Conservation (phyloP, 2,797 vertebrate species). For the Poeciliopsis turneri region DNA sequence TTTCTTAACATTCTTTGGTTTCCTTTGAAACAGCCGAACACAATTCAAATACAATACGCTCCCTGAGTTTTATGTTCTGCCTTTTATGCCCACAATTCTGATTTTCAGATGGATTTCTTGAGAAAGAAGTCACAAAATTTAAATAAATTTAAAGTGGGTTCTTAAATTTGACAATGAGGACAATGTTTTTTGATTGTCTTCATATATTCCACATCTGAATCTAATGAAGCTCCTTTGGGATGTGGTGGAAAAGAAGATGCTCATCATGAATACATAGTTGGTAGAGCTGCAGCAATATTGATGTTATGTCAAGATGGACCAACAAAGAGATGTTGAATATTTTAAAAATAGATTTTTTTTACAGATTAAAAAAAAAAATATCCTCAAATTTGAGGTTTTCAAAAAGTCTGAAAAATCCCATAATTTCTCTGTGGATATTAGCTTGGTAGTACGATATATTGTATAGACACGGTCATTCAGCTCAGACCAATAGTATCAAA, state of each 20-base stretch:
- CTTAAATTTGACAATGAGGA: not conserved
- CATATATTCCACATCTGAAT: not conserved
- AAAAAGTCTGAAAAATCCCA: not conserved
- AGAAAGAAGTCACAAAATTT: not conserved
- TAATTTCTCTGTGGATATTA: not conserved
- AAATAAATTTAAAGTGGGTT: not conserved
- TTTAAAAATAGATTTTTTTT: not conserved
- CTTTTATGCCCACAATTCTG: not conserved
- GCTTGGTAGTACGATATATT: not conserved
- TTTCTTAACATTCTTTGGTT: not conserved
- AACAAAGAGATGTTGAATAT: not conserved
- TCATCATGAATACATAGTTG: not conserved
- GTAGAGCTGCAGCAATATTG: not conserved
- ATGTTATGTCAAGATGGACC: not conserved
- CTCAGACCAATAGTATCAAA: not conserved
- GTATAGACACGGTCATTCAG: not conserved
- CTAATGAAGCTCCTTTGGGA: not conserved
- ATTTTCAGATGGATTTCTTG: not conserved
- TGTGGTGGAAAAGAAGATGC: not conserved
- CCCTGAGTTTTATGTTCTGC: not conserved
- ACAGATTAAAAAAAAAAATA: fast-evolving
- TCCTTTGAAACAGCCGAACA: not conserved
- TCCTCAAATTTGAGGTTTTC: not conserved
- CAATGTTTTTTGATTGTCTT: not conserved
- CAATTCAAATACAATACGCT: not conserved